These are phyloP conservation scores for Esox lucius DNA, from an alignment of 2,797 vertebrate species.

Conservation along the genomic window DNA sequence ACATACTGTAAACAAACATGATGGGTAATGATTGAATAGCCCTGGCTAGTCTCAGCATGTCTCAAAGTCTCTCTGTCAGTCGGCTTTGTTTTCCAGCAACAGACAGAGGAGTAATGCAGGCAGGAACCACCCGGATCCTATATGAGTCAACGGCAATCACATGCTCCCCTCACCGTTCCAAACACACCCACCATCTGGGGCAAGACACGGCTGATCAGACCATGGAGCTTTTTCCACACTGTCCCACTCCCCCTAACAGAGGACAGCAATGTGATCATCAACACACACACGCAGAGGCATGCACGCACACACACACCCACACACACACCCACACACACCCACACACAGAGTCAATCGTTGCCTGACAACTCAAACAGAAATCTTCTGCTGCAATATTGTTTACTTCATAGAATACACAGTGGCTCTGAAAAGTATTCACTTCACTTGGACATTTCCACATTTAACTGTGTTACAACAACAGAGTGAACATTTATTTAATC, in stretches of 20 bases:
- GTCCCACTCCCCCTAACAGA: background rate
- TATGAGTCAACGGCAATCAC: background rate
- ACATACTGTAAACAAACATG: background rate
- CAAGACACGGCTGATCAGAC: background rate
- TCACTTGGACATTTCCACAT: no score
- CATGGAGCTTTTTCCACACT: background rate
- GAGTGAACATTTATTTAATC: no score
- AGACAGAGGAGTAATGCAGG: background rate
- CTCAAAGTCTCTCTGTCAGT: background rate
- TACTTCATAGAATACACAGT: no score
- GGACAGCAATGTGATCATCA: background rate
- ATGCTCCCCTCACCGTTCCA: background rate
- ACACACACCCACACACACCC: background rate
- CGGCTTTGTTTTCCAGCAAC: background rate
- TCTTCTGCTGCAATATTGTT: no score
- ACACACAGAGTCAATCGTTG: background rate
- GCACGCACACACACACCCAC: no score
- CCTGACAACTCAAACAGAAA: no score
- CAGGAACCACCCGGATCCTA: background rate
- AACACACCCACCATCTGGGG: constrained; percentile 5
- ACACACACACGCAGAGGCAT: background rate
- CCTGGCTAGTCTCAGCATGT: background rate
- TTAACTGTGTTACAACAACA: no score
- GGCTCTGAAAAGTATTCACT: no score
- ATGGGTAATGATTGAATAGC: background rate